phyloP scores from a whole-genome alignment of 2,888 invertebrate genomes.

The Megaustenia siamemsis region DNA sequence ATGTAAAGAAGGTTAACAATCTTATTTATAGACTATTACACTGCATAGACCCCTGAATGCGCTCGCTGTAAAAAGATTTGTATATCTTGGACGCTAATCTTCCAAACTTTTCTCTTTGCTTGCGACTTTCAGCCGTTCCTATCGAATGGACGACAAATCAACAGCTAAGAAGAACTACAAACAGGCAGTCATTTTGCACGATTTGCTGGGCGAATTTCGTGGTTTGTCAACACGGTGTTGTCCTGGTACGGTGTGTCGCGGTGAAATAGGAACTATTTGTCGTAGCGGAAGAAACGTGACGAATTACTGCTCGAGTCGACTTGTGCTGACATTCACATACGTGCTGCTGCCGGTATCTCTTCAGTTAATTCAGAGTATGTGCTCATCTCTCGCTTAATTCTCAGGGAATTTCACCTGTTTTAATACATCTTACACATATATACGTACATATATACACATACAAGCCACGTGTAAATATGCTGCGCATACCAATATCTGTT shows the following conservation, averaged over 20 bases:
- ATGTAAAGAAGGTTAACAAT: no score
- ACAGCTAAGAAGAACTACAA: slow-evolving; percentile 52
- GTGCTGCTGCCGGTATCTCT: slow-evolving; percentile 45
- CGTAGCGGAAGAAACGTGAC: slow-evolving; percentile 56
- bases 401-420: no score
- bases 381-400: no score
- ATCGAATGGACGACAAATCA: slow-evolving; percentile 51
- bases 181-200: slow-evolving; percentile 47
- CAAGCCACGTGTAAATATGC: no score
- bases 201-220: slow-evolving; percentile 47
- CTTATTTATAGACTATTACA: no score
- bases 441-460: no score
- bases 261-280: slow-evolving; percentile 58
- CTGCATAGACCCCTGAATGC: no score
- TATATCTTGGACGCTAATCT: no score
- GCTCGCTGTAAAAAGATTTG: no score
- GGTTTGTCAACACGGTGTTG: slow-evolving; percentile 37
- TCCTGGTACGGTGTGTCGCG: slow-evolving; percentile 57
- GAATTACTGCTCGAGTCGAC: slow-evolving; percentile 3
- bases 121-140: not conserved
- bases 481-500: no score
- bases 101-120: slow-evolving; percentile 13
- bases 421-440: no score
- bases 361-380: not conserved
- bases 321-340: not conserved